Base-by-base conservation (phyloP, 2,113 vertebrate genomes). In the Ascaphus truei region DNA sequence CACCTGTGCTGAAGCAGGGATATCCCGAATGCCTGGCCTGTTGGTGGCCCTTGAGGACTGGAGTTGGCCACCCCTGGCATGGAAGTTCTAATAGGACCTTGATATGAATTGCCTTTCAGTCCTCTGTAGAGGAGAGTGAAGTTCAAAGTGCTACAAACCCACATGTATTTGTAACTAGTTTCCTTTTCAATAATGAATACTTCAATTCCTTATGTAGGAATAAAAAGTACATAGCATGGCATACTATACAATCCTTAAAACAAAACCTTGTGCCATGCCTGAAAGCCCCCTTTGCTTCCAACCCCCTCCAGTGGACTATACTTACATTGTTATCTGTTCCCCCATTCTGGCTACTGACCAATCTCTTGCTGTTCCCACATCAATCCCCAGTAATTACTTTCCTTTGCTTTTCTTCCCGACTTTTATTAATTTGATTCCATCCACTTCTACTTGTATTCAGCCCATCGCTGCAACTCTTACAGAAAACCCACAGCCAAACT, bases 101-200 rank as follows among this genome's bases (percentile, higher is more conserved):
- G 61, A 51, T 51, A 26, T 50, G 50, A 50, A 63, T 51, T 51
- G 45, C 61, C 22, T 51, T 63, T 50, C 52, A 39, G 37, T 55
- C 25, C 43, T 55, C 55, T 31, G 43, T 66, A 34, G 12, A 16
- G 3, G 6, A 43, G 36, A 55, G 18, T 22, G 25, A 12, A 55
- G 63, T 66, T 55, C 50, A 66, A 56, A 55, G 63, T 36, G 25
- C 36, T 20, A 10, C 50, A 43, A 34, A 66, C 20, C 31, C 55
- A 55, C 63, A 66, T 43, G 27, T 43, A 45, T 27, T 55, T 25
- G 36, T 7, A 30, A 26, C 34, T 30, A 26, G 39, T 41, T 31
- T 53, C 43, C 25, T 13, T 43, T 31, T 10, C 26, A 16, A 30
- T 66, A 55, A 55, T 66, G 39, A 43, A 55, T 66, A 58, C 47